Conservation (phyloP, 1,140 invertebrate species). For the Leguminivora glycinivorella region DNA sequence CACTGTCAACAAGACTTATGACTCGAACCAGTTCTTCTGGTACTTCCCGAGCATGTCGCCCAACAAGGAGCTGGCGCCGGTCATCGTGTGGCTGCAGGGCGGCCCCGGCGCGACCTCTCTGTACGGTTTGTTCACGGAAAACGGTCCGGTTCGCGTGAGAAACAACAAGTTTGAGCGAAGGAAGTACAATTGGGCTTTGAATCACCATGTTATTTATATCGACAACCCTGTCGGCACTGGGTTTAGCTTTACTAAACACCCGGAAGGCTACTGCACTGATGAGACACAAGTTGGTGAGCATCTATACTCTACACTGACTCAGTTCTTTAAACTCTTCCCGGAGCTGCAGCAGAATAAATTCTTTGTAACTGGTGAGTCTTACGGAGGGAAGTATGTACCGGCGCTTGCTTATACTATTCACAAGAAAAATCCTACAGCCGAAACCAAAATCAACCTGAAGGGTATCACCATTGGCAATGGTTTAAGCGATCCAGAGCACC, state of each 20-base stretch:
- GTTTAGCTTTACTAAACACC: conserved; percentile 85
- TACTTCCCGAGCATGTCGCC: conserved; percentile 84
- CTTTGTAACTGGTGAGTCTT: conserved; percentile 92
- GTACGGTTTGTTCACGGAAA: conserved; percentile 89
- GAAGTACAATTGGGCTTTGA: conserved; percentile 86
- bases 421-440: conserved; percentile 76
- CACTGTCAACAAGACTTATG: conserved; percentile 84
- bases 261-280: conserved; percentile 82
- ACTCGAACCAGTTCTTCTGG: conserved; percentile 89
- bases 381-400: conserved; percentile 93
- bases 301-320: conserved; percentile 82
- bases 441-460: conserved; percentile 83
- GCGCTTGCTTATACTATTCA: conserved; percentile 88
- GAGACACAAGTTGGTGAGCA: conserved; percentile 84
- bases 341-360: conserved; percentile 84
- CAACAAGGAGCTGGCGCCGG: conserved; percentile 79
- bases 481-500: conserved; percentile 88
- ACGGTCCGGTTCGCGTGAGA: conserved; percentile 84
- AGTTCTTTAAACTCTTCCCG: conserved; percentile 88
- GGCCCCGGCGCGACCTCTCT: conserved; percentile 90
- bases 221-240: conserved; percentile 94
- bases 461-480: conserved; percentile 93
- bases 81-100: conserved; percentile 88
- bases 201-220: conserved; percentile 89
- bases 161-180: conserved; percentile 74